Evolutionary conservation across 2,888 invertebrate species (phyloP).

Genomic region (Tipula helvola): DNA sequence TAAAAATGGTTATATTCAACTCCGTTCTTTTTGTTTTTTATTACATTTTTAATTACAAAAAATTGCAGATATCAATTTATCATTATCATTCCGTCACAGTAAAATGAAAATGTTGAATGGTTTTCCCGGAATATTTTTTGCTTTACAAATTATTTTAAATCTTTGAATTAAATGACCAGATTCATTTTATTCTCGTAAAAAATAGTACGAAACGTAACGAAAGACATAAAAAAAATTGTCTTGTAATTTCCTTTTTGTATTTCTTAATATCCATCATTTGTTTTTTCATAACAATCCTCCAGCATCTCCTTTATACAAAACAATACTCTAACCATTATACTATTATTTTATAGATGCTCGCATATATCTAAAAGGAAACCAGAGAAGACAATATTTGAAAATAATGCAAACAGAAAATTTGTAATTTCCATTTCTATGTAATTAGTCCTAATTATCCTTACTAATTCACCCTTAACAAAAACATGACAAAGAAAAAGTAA

Average conservation of each 20-base stretch:
- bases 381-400: not conserved
- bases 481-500: not conserved
- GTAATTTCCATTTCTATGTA: not conserved
- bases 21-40: not conserved
- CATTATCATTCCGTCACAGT: not conserved
- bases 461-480: not conserved
- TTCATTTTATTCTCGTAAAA: not conserved
- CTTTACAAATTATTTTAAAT: not conserved
- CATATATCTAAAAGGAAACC: not conserved
- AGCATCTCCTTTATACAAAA: not conserved
- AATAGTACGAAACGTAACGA: not conserved
- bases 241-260: not conserved
- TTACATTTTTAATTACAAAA: not conserved
- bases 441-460: not conserved
- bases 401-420: not conserved
- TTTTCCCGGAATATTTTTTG: not conserved
- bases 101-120: not conserved
- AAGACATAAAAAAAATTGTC: not conserved
- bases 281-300: not conserved
- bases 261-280: not conserved
- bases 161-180: not conserved
- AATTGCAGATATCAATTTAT: not conserved
- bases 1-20: not conserved
- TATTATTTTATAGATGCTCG: not conserved
- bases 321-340: not conserved